phyloP scores from a whole-genome alignment of 2,888 invertebrate genomes.

The Ecliptopera silaceata region DNA sequence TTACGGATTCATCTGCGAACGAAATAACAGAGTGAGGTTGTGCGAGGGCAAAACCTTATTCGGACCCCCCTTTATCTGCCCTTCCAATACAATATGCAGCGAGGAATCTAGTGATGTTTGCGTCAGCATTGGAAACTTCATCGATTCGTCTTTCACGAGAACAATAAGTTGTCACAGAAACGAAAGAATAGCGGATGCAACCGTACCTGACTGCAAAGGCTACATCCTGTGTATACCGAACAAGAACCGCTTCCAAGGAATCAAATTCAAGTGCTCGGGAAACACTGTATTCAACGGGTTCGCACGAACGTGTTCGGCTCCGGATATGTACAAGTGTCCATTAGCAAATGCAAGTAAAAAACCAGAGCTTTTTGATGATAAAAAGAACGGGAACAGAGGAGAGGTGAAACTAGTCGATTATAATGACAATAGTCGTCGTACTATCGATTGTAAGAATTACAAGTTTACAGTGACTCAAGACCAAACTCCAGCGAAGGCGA shows the following conservation, averaged over 20 bases:
- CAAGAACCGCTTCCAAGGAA: slow-evolving; percentile 71
- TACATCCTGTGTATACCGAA: slow-evolving; percentile 75
- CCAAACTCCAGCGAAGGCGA: slow-evolving; percentile 54
- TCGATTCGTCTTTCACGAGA: slow-evolving; percentile 61
- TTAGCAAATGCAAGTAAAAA: slow-evolving; percentile 49
- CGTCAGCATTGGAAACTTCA: slow-evolving; percentile 61
- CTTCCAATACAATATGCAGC: slow-evolving; percentile 67
- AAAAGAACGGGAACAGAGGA: slow-evolving; percentile 44
- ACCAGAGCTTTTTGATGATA: slow-evolving; percentile 48
- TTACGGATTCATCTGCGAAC: slow-evolving; percentile 70
- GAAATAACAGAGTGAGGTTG: slow-evolving; percentile 57
- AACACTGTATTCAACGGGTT: slow-evolving; percentile 71
- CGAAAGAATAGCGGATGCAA: slow-evolving; percentile 72
- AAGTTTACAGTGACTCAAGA: slow-evolving; percentile 70
- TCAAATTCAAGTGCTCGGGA: slow-evolving; percentile 74
- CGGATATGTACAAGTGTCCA: slow-evolving; percentile 69
- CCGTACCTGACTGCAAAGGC: slow-evolving; percentile 71
- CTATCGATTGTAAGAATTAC: slow-evolving; percentile 73
- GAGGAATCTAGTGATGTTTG: slow-evolving; percentile 74
- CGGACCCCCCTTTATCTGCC: slow-evolving; percentile 70
- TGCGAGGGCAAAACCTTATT: slow-evolving; percentile 63
- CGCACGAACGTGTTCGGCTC: slow-evolving; percentile 67
- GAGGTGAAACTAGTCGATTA: slow-evolving; percentile 21
- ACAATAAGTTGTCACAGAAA: slow-evolving; percentile 63
- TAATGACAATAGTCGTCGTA: slow-evolving; percentile 20